A percentile compares a stretch with the other conserved stretches of the same genome.
These are phyloP conservation scores for Hyppa rectilinea DNA, from an alignment of 2,888 invertebrate genomes.

Conservation along the genomic window DNA sequence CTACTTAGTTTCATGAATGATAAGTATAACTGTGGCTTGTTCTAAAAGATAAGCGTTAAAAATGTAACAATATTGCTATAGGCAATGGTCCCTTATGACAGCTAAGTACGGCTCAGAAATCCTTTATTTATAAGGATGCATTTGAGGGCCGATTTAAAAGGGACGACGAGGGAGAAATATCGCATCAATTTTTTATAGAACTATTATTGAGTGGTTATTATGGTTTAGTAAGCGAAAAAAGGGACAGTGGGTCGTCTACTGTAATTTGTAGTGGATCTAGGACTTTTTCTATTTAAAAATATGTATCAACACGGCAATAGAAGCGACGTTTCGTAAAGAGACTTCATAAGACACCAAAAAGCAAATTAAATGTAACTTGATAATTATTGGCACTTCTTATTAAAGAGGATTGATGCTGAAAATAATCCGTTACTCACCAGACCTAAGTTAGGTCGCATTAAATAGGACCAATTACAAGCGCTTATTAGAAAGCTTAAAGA, in stretches of 20 bases:
- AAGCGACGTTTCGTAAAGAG: neutral
- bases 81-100: neutral
- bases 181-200: neutral
- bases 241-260: too few relatives aligned
- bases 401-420: slow-evolving; percentile 1
- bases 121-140: neutral
- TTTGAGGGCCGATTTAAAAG: neutral
- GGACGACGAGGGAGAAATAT: neutral
- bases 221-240: too few relatives aligned
- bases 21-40: neutral
- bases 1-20: neutral
- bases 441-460: neutral
- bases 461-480: neutral
- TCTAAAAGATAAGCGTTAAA: neutral
- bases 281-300: neutral
- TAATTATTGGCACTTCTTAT: neutral
- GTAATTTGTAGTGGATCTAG: too few relatives aligned
- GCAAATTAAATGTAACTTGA: neutral
- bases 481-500: slow-evolving; percentile 2
- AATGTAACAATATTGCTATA: neutral
- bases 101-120: neutral
- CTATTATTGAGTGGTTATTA: neutral
- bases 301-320: too few relatives aligned
- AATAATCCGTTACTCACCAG: neutral
- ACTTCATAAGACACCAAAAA: neutral